phyloP scores from a whole-genome alignment of 2,797 vertebrate species.

The Naso thynnoides region DNA sequence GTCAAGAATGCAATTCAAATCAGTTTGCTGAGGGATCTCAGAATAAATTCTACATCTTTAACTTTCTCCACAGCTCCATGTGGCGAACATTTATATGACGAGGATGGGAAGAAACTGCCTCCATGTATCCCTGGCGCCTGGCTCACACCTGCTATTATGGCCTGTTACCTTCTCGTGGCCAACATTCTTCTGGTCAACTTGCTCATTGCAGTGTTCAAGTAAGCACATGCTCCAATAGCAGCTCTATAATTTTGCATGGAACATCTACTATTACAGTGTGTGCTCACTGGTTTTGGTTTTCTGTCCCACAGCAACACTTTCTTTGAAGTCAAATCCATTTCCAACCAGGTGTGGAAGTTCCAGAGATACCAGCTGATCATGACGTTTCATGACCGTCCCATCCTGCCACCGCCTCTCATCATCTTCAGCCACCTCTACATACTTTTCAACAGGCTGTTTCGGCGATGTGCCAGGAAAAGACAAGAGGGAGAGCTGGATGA shows the following conservation, averaged over 20 bases:
- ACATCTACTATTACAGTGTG: neutral
- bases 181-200: slow-evolving; percentile 99
- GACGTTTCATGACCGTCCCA: slow-evolving; percentile 97
- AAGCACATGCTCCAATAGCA: slow-evolving; percentile 56
- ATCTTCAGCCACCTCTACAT: slow-evolving; percentile 97
- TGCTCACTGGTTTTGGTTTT: slow-evolving; percentile 18
- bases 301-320: slow-evolving; percentile 93
- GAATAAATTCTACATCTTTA: neutral
- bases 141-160: slow-evolving; percentile 99
- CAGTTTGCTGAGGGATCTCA: neutral
- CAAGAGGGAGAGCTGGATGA: slow-evolving; percentile 93
- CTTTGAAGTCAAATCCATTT: slow-evolving; percentile 99
- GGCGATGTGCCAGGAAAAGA: slow-evolving; percentile 85
- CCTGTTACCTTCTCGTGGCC: slow-evolving; percentile 97
- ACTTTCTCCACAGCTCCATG: slow-evolving; percentile 90
- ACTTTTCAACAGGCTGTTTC: slow-evolving; percentile 88
- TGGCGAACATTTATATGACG: slow-evolving; percentile 97
- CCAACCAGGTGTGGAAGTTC: slow-evolving; percentile 99
- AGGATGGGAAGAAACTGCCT: slow-evolving; percentile 96
- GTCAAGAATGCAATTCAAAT: slow-evolving; percentile 25
- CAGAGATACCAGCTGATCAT: slow-evolving; percentile 99
- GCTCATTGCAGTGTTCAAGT: slow-evolving; percentile 99
- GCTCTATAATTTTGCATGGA: slow-evolving; percentile 3
- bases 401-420: slow-evolving; percentile 98
- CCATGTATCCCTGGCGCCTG: slow-evolving; percentile 98